Evolutionary conservation across 2,797 vertebrate genomes (phyloP), one percentile per base, ranked within the genome.

Genomic region (Otus scops): DNA sequence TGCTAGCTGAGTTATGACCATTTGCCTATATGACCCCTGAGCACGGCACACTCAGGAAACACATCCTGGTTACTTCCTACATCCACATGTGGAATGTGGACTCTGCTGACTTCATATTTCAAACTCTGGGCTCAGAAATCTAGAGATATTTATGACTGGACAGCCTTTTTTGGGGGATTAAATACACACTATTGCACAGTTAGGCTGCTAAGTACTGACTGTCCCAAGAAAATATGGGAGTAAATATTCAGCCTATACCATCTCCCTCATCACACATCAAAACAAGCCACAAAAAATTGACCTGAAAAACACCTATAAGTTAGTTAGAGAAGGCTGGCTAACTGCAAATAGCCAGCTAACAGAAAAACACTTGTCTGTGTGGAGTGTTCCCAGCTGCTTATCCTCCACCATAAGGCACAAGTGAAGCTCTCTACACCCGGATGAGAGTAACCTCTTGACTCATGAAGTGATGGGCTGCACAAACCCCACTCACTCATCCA

Each of bases 1-100:
- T 80, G 22, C 39, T 41, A 79, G 61, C 50, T 74, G 53, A 86
- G 32, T 68, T 53, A 57, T 36, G 56, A 56, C 21, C 41, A 28
- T 78, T 87, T 85, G 34, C 38, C 28, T 59, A 0, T 16, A 21
- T 54, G 74, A 65, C 16, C 24, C 57, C 47, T 53, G 39, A 93
- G 21, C 8, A 77, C 0, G 0, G 30, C 22, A 67, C 1, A 1
- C n/a, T 88, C 9, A 51, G 41, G 68, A 93, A 94, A 81, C 2
- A 0, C 20, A 18, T 64, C 28, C 48, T 45, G 23, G 30, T 26
- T 51, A 6, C 41, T 78, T 77, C 24, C 14, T 43, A 22, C 26
- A 71, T n/a, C 36, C 26, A 19, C 27, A 50, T 19, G 34, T 69
- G n/a, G 30, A 76, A 76, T 23, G 19, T 1, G 2, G 63, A 54